These are phyloP conservation scores for Ypsolopha scabrella DNA, from an alignment of 2,888 invertebrate genomes.

Conservation along the genomic window DNA sequence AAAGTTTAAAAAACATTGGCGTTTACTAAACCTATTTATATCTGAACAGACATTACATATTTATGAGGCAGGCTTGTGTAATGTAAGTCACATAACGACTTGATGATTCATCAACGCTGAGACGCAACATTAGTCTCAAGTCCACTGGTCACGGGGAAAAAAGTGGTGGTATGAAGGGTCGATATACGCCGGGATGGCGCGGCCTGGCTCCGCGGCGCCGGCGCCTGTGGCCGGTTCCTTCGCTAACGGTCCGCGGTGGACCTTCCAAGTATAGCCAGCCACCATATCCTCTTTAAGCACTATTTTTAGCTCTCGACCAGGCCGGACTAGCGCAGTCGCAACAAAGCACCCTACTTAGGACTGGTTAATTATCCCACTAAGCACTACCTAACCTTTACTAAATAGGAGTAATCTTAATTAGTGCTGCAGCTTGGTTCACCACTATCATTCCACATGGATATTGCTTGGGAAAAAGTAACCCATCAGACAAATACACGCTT, in stretches of 20 bases:
- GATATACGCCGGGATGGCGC: conserved; percentile 21
- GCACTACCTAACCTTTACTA: too few species aligned
- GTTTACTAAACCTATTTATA: too few species aligned
- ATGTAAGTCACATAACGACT: too few species aligned
- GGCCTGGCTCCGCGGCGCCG: conserved; percentile 13
- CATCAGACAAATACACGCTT: too few species aligned
- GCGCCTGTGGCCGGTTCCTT: conserved; percentile 38
- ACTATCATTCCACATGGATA: too few species aligned
- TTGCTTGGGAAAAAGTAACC: too few species aligned
- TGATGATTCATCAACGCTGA: not conserved
- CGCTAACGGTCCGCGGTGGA: conserved; percentile 36
- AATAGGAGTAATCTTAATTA: too few species aligned
- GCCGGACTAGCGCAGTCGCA: conserved; percentile 6
- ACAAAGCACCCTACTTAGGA: not conserved
- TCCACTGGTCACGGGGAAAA: conserved; percentile 13
- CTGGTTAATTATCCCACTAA: not conserved
- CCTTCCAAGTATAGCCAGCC: conserved; percentile 48
- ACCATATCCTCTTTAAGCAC: conserved; percentile 29
- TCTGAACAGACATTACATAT: too few species aligned
- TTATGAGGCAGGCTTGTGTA: too few species aligned
- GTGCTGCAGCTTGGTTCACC: too few species aligned
- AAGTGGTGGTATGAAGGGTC: conserved; percentile 25
- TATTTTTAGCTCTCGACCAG: conserved; percentile 37
- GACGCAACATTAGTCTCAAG: not conserved
- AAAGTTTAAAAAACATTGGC: too few species aligned